A percentile compares a stretch with the other conserved stretches of the same genome.
These are phyloP conservation scores for Epizoanthus stellaris DNA, from an alignment of 92 coral and sea anemone species.

Conservation along the genomic window DNA sequence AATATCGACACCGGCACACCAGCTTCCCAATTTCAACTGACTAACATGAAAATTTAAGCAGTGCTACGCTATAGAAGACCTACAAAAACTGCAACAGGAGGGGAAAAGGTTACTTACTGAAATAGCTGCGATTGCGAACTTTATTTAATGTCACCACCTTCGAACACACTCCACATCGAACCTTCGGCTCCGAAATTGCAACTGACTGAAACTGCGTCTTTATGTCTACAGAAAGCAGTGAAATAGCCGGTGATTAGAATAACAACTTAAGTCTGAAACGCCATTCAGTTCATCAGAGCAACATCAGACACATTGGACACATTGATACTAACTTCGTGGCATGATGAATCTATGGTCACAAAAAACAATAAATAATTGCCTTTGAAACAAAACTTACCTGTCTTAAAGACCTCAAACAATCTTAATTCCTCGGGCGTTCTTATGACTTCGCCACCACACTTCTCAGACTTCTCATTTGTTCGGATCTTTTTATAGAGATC, in stretches of 20 bases:
- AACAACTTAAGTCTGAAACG: not conserved
- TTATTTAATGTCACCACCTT: constrained; percentile 49
- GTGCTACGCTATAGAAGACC: not conserved
- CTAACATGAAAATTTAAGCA: not conserved
- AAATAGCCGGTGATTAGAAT: not conserved
- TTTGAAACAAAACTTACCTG: constrained; percentile 38
- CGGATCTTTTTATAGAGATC: no score
- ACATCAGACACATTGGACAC: constrained; percentile 6
- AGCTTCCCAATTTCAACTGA: not conserved
- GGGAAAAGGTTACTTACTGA: constrained; percentile 37
- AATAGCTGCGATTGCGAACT: constrained; percentile 51
- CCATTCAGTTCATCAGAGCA: constrained; percentile 4
- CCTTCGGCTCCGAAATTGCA: constrained; percentile 43
- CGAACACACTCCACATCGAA: constrained; percentile 33
- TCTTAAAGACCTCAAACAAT: constrained; percentile 50
- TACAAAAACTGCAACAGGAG: not conserved
- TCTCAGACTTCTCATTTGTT: no score
- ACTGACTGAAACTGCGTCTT: constrained; percentile 43
- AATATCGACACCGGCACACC: not conserved
- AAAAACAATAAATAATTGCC: not conserved
- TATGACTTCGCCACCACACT: no score
- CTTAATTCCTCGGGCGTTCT: not conserved
- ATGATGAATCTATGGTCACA: not conserved
- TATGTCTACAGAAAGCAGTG: constrained; percentile 18
- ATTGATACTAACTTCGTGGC: not conserved